Evolutionary conservation across 2,888 invertebrate genomes (phyloP), one percentile per base, ranked within the genome.

Genomic region (Orthosia gracilis): DNA sequence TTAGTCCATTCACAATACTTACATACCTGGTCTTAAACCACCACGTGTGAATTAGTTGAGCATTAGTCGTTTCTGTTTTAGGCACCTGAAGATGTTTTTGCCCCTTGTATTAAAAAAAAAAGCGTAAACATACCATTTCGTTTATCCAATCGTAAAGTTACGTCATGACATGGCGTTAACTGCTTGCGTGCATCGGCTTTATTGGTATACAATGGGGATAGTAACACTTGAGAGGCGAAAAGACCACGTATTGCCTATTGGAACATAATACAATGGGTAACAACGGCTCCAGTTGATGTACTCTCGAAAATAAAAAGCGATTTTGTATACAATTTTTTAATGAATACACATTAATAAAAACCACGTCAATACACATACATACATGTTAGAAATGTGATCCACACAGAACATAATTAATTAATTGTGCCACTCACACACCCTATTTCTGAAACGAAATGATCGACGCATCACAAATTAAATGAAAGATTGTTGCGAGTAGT

Each of bases 321-420:
- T 52, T 64, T 85, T 86, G 75, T 89, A 87, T 91, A 90, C 89
- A 91, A 88, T 92, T 91, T n/a, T 95, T 95, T 94, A 94, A 88
- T 95, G 94, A 94, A 94, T 94, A 94, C 93, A 94, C 92, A 92
- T 92, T 88, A 93, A 94, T 94, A 94, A 94, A 95, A 95, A 94
- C 89, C 95, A 95, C 95, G 90, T 93, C 93, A 94, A 94, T 94
- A 95, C 94, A 95, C 92, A 92, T 91, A 91, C 92, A 92, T 93
- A 92, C 89, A 91, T 89, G 89, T 91, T 90, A 77, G 90, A 92
- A 93, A 88, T 89, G 93, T 94, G 93, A 93, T 89, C 70, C 93
- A 95, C 93, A 91, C 93, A 87, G 76, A 82, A 85, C 76, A 55
- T 83, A 84, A 84, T 84, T 61, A 81, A 83, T 88, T 83, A 81